phyloP scores from a whole-genome alignment of 2,888 invertebrate species.

The Cantharis lateralis region DNA sequence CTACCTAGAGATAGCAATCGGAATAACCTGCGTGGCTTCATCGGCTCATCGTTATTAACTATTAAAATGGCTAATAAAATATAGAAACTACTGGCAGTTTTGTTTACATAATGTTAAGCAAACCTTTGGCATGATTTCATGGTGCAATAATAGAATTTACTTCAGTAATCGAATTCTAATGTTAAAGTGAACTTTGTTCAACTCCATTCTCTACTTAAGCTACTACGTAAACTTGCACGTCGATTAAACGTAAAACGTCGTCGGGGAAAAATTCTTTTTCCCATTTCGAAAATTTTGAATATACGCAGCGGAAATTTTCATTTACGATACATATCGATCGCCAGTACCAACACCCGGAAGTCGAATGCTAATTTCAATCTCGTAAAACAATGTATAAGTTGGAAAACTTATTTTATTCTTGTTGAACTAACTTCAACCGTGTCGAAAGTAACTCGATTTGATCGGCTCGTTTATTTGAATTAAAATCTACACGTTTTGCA shows the following conservation, averaged over 20 bases:
- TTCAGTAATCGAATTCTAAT: not conserved
- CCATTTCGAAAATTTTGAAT: not conserved
- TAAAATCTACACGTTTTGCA: constrained; percentile 20
- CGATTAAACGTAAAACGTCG: no score
- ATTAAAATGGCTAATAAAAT: not conserved
- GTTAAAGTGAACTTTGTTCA: not conserved
- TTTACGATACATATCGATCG: not conserved
- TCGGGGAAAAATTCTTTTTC: not conserved
- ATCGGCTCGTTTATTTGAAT: constrained; percentile 22
- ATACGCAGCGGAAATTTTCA: not conserved
- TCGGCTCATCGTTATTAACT: constrained; percentile 27
- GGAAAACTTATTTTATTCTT: not conserved
- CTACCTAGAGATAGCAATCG: constrained; percentile 17
- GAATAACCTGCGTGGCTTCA: constrained; percentile 27
- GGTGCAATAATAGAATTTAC: not conserved
- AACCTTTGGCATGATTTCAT: not conserved
- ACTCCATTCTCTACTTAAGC: not conserved
- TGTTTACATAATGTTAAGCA: not conserved
- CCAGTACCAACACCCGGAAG: not conserved
- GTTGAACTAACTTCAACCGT: constrained; percentile 10
- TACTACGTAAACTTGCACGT: no score
- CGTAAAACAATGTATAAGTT: not conserved
- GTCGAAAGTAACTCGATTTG: constrained; percentile 18
- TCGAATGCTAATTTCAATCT: not conserved
- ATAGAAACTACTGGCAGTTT: not conserved